phyloP scores from a whole-genome alignment of 2,888 invertebrate species.

The Eupithecia subumbrata region DNA sequence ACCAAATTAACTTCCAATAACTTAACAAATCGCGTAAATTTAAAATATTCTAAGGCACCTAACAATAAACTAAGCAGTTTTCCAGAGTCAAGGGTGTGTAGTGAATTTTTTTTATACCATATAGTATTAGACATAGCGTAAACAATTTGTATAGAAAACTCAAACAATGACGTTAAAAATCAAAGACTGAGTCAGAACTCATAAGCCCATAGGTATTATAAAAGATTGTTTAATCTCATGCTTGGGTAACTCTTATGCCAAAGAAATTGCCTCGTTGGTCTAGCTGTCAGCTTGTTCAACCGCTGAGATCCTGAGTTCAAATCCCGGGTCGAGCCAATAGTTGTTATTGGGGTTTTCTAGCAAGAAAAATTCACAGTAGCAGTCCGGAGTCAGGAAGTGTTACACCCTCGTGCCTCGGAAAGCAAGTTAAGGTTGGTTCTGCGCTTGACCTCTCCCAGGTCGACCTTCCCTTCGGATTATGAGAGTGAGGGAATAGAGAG shows the following conservation, averaged over 20 bases:
- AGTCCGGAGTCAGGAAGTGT: too few relatives aligned
- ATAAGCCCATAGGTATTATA: neutral
- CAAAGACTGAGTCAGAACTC: neutral
- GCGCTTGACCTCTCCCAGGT: too few relatives aligned
- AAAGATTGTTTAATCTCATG: neutral
- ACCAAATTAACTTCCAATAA: neutral
- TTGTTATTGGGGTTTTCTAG: too few relatives aligned
- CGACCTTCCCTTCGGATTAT: too few relatives aligned
- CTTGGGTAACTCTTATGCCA: neutral
- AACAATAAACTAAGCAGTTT: neutral
- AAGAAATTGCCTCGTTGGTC: too few relatives aligned
- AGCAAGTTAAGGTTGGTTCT: too few relatives aligned
- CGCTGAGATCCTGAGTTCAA: too few relatives aligned
- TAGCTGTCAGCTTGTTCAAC: too few relatives aligned
- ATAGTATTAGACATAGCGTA: neutral
- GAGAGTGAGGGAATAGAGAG: too few relatives aligned
- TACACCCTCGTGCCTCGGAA: too few relatives aligned
- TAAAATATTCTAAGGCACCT: constrained; percentile 5
- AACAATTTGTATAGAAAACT: neutral
- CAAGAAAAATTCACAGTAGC: too few relatives aligned
- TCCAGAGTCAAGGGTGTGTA: neutral
- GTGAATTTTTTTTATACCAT: neutral
- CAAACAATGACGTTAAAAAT: neutral
- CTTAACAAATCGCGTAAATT: neutral
- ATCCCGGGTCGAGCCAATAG: too few relatives aligned